Percentiles rank a stretch among this genome's conserved stretches.
These are phyloP conservation scores for Megaleporinus macrocephalus DNA, from an alignment of 2,113 vertebrate species.

Conservation along the genomic window DNA sequence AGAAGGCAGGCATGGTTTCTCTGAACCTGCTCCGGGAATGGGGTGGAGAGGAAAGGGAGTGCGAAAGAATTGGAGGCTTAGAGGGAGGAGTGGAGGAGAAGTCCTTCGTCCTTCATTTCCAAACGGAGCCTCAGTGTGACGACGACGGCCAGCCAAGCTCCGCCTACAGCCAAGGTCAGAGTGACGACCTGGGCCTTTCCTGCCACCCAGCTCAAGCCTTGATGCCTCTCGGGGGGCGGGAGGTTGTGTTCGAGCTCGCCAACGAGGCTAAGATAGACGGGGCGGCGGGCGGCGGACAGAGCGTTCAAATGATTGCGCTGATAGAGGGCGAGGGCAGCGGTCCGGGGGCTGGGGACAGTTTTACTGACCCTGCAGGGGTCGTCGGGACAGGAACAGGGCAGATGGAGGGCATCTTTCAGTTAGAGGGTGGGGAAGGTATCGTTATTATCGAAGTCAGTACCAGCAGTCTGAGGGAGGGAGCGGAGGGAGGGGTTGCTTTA, in stretches of 20 bases:
- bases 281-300: conserved; percentile 63
- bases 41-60: conserved; percentile 65
- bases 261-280: conserved; percentile 70
- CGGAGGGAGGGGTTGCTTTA: conserved; percentile 57
- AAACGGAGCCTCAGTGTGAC: conserved; percentile 65
- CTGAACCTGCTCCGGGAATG: conserved; percentile 73
- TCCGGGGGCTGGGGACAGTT: conserved; percentile 58
- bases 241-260: conserved; percentile 78
- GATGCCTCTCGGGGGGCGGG: conserved; percentile 72
- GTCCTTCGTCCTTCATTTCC: conserved; percentile 78
- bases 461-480: conserved; percentile 72
- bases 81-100: conserved; percentile 62
- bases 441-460: conserved; percentile 84
- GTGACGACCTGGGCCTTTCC: conserved; percentile 69
- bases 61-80: conserved; percentile 49
- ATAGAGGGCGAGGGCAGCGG: conserved; percentile 71
- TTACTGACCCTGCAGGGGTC: conserved; percentile 44
- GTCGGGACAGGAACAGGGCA: conserved; percentile 58
- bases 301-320: conserved; percentile 80
- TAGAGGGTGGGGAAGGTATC: conserved; percentile 79
- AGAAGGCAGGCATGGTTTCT: conserved; percentile 72
- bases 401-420: conserved; percentile 76
- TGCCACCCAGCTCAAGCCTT: conserved; percentile 68
- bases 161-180: conserved; percentile 61
- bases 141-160: conserved; percentile 48